Conservation (phyloP, 2,888 invertebrate genomes). For the Kuschelorhynchus macadamiae region DNA sequence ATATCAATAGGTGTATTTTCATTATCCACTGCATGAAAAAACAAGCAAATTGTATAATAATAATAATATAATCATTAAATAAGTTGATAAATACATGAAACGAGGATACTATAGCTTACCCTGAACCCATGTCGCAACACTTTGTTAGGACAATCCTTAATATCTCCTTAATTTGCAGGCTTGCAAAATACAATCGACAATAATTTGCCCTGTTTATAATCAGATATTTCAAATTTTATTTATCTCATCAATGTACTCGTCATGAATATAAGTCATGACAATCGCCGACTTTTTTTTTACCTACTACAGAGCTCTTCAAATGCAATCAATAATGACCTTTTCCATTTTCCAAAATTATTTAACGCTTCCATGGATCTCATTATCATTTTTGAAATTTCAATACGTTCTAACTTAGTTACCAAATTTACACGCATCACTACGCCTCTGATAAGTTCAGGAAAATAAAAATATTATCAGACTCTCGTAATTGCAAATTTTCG, state of each 20-base stretch:
- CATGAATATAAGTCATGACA: constrained; percentile 49
- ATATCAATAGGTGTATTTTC: too few species aligned
- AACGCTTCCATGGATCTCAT: constrained; percentile 48
- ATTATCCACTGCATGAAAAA: too few species aligned
- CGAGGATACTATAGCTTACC: too few species aligned
- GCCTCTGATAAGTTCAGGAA: too few species aligned
- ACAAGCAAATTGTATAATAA: too few species aligned
- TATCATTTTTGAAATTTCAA: constrained; percentile 53
- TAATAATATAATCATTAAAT: too few species aligned
- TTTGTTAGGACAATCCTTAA: too few species aligned
- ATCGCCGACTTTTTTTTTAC: constrained; percentile 48
- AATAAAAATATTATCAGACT: too few species aligned
- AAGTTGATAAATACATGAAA: too few species aligned
- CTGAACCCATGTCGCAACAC: too few species aligned
- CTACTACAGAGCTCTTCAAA: constrained; percentile 48
- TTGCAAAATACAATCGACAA: background rate
- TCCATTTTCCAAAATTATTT: constrained; percentile 51
- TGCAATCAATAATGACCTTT: constrained; percentile 50
- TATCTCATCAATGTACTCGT: constrained; percentile 35
- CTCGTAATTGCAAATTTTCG: too few species aligned
- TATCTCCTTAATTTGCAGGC: too few species aligned
- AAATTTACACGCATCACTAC: constrained; percentile 54
- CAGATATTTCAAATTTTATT: constrained; percentile 30
- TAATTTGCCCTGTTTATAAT: constrained; percentile 26
- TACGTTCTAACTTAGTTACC: constrained; percentile 53